Evolutionary conservation across 1,140 invertebrate species (phyloP).

Genomic region (Subanguina moxae): DNA sequence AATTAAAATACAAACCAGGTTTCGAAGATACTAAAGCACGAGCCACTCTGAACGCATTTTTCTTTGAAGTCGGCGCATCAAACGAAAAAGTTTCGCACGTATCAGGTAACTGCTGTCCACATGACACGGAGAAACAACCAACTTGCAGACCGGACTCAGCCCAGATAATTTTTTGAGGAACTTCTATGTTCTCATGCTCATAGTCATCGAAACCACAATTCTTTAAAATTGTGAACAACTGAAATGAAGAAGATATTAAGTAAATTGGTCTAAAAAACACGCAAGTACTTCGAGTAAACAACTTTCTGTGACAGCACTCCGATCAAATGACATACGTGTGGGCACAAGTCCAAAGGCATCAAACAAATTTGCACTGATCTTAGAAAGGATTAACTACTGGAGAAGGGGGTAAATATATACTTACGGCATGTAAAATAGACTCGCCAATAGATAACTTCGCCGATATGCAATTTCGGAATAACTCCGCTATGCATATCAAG

Average conservation of each 20-base stretch:
- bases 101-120: neutral
- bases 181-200: no score
- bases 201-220: no score
- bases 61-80: constrained; percentile 64
- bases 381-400: constrained; percentile 65
- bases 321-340: constrained; percentile 26
- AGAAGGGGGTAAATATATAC: neutral
- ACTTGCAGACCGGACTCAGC: constrained; percentile 13
- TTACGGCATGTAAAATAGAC: constrained; percentile 69
- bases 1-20: constrained; percentile 62
- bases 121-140: constrained; percentile 16
- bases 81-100: constrained; percentile 21
- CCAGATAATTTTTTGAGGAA: neutral
- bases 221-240: no score
- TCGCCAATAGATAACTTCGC: constrained; percentile 13
- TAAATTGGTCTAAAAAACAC: no score
- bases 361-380: constrained; percentile 74
- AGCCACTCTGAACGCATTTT: constrained; percentile 78
- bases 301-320: neutral
- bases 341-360: constrained; percentile 73
- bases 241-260: no score
- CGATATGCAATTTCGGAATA: constrained; percentile 69
- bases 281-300: neutral
- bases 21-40: constrained; percentile 80
- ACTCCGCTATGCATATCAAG: constrained; percentile 83